phyloP scores from a whole-genome alignment of 2,797 vertebrate species.

The Aeoliscus strigatus region DNA sequence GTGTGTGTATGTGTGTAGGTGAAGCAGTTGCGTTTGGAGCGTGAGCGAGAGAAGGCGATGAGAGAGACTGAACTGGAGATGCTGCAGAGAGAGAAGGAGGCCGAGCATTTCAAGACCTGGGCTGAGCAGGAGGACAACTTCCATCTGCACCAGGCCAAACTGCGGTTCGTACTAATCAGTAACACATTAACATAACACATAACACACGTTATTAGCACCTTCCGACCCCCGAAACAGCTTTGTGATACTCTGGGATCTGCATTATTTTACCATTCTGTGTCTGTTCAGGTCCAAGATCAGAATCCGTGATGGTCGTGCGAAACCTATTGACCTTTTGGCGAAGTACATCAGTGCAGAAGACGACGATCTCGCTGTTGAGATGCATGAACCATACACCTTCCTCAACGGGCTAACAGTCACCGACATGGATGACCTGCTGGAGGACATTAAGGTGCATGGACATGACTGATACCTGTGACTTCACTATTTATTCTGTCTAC shows the following conservation, averaged over 20 bases:
- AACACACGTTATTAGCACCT: too few relatives aligned
- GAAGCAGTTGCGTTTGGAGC: conserved; percentile 92
- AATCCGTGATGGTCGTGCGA: conserved; percentile 91
- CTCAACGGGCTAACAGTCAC: conserved; percentile 93
- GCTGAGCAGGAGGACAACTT: conserved; percentile 98
- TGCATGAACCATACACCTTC: conserved; percentile 98
- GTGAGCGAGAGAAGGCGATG: conserved; percentile 95
- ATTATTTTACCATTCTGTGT: not conserved
- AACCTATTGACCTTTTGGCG: conserved; percentile 94
- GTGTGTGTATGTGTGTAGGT: conserved; percentile 71
- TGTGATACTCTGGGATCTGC: not conserved
- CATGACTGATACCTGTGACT: not conserved
- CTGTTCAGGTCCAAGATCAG: conserved; percentile 89
- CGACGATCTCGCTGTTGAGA: conserved; percentile 93
- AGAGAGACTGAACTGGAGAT: conserved; percentile 95
- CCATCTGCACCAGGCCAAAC: conserved; percentile 95
- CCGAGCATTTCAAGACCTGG: conserved; percentile 98
- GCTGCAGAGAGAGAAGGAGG: conserved; percentile 96
- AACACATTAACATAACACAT: not conserved
- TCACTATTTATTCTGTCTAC: too few relatives aligned
- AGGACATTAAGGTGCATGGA: conserved; percentile 89
- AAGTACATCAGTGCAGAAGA: conserved; percentile 98
- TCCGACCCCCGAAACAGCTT: not conserved
- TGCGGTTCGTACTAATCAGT: conserved; percentile 69
- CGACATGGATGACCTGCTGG: conserved; percentile 96